A percentile compares a stretch with the other conserved stretches of the same genome.
These are phyloP conservation scores for Rallus limicola DNA, from an alignment of 2,113 vertebrate genomes.

Conservation along the genomic window DNA sequence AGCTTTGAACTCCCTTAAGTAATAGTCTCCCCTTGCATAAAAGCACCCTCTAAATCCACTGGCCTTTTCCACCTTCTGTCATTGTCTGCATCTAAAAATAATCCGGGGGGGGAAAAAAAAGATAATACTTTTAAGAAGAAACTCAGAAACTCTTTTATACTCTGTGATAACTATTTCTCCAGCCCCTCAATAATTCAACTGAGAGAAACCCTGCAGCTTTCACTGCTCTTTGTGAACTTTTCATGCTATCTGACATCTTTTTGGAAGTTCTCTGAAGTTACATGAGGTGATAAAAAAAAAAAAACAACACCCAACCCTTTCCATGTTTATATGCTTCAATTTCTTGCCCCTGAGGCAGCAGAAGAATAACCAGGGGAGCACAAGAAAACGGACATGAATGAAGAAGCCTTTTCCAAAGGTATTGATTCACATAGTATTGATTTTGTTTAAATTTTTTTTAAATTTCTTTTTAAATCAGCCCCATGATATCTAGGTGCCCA, in stretches of 20 bases:
- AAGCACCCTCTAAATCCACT: conserved; percentile 34
- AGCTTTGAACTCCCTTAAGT: conserved; percentile 51
- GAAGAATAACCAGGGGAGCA: background rate
- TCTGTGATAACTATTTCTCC: background rate
- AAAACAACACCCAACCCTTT: background rate
- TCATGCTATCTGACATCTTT: background rate
- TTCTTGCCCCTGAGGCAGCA: background rate
- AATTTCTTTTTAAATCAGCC: background rate
- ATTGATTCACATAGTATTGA: background rate
- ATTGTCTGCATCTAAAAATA: background rate
- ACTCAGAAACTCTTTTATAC: background rate
- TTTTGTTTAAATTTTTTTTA: background rate
- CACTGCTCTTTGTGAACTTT: background rate
- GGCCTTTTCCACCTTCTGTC: conserved; percentile 34
- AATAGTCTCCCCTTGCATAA: conserved; percentile 35
- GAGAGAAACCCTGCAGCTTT: background rate
- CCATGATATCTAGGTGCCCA: background rate
- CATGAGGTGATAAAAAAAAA: background rate
- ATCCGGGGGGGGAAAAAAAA: background rate
- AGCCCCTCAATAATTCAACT: background rate
- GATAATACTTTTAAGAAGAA: background rate
- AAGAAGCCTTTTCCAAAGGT: background rate
- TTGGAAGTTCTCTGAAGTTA: background rate
- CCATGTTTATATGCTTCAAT: background rate
- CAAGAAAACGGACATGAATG: background rate